Percentiles rank a stretch among this genome's conserved stretches.
These are phyloP conservation scores for Limnephilus marmoratus DNA, from an alignment of 2,888 invertebrate species.

Conservation along the genomic window DNA sequence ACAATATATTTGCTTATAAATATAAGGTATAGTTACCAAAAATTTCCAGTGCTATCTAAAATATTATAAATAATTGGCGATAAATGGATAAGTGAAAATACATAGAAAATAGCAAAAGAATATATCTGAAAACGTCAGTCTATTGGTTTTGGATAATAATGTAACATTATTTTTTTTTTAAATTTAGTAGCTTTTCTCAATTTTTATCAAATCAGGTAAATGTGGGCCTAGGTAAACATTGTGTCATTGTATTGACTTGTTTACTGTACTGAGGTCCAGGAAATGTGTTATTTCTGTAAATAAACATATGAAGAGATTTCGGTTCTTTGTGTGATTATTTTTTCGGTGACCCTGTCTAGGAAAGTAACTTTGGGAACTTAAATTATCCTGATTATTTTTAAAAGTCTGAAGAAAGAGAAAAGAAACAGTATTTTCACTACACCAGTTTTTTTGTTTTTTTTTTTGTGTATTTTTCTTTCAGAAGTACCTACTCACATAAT, in stretches of 20 bases:
- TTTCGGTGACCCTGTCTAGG: background rate
- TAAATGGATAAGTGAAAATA: no score
- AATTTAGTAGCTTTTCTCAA: no score
- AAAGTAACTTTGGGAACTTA: background rate
- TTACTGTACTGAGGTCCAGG: background rate
- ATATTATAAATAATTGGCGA: no score
- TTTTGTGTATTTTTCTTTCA: background rate
- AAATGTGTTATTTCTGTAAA: background rate
- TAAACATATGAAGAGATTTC: background rate
- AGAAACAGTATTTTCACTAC: background rate
- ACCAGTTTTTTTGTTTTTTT: background rate
- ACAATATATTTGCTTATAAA: no score
- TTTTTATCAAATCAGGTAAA: no score
- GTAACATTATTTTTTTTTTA: no score
- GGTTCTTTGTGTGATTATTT: background rate
- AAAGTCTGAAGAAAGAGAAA: background rate
- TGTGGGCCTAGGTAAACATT: background rate
- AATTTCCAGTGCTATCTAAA: no score
- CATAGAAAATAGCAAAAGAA: no score
- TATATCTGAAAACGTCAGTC: no score
- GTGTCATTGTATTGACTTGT: background rate
- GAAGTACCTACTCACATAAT: background rate
- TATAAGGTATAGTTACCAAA: no score
- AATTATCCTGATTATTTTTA: background rate
- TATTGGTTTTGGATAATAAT: no score